Evolutionary conservation across 2,888 invertebrate genomes (phyloP).

Genomic region (Dyspetes luteomarginatus): DNA sequence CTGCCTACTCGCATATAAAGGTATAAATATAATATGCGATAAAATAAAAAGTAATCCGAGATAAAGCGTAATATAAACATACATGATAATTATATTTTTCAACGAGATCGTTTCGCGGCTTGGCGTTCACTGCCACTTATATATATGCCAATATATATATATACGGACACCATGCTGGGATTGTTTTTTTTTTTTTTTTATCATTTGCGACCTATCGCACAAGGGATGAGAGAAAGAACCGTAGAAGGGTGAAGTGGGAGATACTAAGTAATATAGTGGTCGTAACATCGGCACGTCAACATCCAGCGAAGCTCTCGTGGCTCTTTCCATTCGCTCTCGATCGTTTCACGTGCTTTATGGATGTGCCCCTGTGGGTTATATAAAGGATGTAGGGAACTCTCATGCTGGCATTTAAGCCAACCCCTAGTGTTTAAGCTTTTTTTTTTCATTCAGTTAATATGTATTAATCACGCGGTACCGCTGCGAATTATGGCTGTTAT

Average conservation of each 20-base stretch:
- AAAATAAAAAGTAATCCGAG: constrained; percentile 2
- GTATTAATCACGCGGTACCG: constrained; percentile 18
- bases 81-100: constrained; percentile 10
- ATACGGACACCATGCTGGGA: no score
- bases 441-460: constrained; percentile 20
- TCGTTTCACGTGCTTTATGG: constrained; percentile 34
- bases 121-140: neutral
- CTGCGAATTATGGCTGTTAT: constrained; percentile 6
- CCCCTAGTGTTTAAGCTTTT: neutral
- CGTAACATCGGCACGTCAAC: constrained; percentile 74
- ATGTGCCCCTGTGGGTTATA: neutral
- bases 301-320: constrained; percentile 58
- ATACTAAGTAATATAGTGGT: constrained; percentile 73
- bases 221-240: neutral
- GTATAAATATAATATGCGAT: neutral
- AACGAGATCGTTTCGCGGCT: neutral
- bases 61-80: neutral
- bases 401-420: constrained; percentile 55
- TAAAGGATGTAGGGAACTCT: constrained; percentile 62
- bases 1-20: no score
- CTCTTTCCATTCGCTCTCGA: constrained; percentile 41
- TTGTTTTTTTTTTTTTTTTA: neutral
- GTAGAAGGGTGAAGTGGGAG: constrained; percentile 52
- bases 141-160: neutral
- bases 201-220: constrained; percentile 5